Conservation (phyloP, 2,888 invertebrate species). For the Mesorhabditis sp. region DNA sequence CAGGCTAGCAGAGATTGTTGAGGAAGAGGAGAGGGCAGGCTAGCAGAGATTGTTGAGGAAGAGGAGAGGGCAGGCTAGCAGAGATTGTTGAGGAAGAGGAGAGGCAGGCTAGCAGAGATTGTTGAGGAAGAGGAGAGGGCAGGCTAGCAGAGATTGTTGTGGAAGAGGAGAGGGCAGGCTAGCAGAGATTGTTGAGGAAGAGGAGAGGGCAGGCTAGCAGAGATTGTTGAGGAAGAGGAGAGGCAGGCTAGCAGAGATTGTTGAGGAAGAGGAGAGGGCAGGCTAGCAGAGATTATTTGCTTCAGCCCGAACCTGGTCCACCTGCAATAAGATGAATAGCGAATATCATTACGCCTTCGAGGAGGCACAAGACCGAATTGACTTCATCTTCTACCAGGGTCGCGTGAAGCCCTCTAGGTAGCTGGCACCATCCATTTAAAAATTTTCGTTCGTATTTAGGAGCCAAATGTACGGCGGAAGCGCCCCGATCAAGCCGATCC, state of each 20-base stretch:
- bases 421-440: no score
- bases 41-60: not conserved
- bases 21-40: not conserved
- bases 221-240: not conserved
- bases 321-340: constrained; percentile 40
- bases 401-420: not conserved
- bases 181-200: not conserved
- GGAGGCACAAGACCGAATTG: constrained; percentile 37
- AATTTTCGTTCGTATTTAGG: constrained; percentile 12
- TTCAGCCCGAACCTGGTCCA: constrained; percentile 50
- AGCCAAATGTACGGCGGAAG: constrained; percentile 37
- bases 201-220: not conserved
- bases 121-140: not conserved
- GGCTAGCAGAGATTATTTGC: not conserved
- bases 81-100: not conserved
- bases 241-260: not conserved
- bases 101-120: not conserved
- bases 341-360: constrained; percentile 43
- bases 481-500: constrained; percentile 37
- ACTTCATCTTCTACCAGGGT: constrained; percentile 47
- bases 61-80: not conserved
- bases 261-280: not conserved
- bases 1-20: not conserved
- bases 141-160: not conserved
- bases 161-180: not conserved